A percentile compares a stretch with the other conserved stretches of the same genome.
These are phyloP conservation scores for Labeo catla DNA, from an alignment of 2,113 vertebrate genomes.

Conservation along the genomic window DNA sequence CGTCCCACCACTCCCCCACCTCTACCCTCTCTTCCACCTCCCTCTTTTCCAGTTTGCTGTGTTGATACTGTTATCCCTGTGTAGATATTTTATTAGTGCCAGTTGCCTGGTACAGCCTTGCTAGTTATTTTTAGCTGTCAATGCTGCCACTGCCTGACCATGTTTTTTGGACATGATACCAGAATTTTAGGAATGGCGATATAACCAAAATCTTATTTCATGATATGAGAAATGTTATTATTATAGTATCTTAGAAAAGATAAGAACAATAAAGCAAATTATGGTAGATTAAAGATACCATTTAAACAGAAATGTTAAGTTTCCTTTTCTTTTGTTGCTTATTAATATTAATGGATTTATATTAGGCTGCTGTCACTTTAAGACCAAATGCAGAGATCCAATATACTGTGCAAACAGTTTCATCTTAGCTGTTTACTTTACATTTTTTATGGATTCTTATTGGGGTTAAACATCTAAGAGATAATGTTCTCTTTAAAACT, in stretches of 20 bases:
- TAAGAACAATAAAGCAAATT: too few relatives aligned
- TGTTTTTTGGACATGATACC: conserved; percentile 59
- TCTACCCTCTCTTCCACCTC: conserved; percentile 57
- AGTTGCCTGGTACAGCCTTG: conserved; percentile 68
- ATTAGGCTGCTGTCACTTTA: neutral
- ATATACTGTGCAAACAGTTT: neutral
- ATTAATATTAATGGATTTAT: too few relatives aligned
- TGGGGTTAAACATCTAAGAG: neutral
- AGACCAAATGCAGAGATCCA: neutral
- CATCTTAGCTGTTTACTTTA: neutral
- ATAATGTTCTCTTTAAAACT: neutral
- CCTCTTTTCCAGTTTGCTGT: conserved; percentile 65
- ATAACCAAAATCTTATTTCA: neutral
- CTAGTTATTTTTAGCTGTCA: conserved; percentile 72
- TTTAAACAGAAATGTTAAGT: too few relatives aligned
- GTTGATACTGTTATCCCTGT: conserved; percentile 72
- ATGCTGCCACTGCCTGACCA: conserved; percentile 58
- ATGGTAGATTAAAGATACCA: too few relatives aligned
- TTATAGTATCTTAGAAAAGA: too few relatives aligned
- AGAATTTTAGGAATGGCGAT: neutral
- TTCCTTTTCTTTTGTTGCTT: neutral
- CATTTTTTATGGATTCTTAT: neutral
- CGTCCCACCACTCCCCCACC: conserved; percentile 65
- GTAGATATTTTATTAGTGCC: conserved; percentile 73
- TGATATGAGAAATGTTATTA: neutral